Evolutionary conservation across 2,113 vertebrate species (phyloP), one percentile per base, ranked within the genome.

Genomic region (Apistogramma diplotaenia): DNA sequence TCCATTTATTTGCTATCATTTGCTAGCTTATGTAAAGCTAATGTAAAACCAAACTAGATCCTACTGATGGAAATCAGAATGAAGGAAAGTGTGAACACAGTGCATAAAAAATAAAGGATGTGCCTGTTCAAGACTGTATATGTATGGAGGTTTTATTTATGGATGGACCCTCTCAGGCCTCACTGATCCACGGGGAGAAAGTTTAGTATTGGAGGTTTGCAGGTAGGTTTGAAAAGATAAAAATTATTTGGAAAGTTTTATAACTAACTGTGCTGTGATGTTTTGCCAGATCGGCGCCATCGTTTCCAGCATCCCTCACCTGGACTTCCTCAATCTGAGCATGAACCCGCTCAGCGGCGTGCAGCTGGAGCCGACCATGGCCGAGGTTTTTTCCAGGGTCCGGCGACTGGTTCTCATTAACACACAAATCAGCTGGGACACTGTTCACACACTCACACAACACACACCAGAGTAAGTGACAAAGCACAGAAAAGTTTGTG

Each of bases 261-360:
- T 31, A 25, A 13, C 1, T 56, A 25, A 1, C 25, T 43, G 0
- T 10, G 0, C 25, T 13, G n/a, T 62, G 60, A 27, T 46, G 7
- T 77, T 46, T 86, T 89, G 56, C 61, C 86, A 99, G 98, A 96
- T 99, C 94, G 96, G 96, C 94, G 97, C 97, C 95, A 99, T 99
- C 83, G 97, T 99, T 72, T 97, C 96, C 92, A 98, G 96, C 93
- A 96, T 98, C 90, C 98, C 98, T 43, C 96, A 97, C 86, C 91
- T 99, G 95, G 96, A 98, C 92, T 99, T 99, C 94, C 96, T 99
- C 89, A 99, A 99, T 89, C 95, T 99, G 95, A 99, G 97, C 95
- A 98, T 95, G 94, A 99, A 99, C 94, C 98, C 98, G 78, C 96
- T 99, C 94, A 96, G 95, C 67, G 93, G 96, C 65, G 95, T 96